phyloP scores from a whole-genome alignment of 2,888 invertebrate species.

The Belgica antarctica region DNA sequence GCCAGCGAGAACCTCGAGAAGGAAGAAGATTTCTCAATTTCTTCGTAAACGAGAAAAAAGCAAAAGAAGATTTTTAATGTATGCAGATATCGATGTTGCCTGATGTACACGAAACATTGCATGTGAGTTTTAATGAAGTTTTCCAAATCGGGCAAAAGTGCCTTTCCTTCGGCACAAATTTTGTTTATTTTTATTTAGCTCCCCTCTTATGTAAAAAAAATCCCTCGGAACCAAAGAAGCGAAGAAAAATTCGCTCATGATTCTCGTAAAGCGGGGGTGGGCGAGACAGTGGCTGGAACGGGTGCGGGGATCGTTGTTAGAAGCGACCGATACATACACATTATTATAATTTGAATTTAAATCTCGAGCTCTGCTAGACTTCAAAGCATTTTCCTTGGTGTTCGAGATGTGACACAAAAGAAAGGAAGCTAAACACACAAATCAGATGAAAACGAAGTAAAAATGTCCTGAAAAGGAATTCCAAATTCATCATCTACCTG shows the following conservation, averaged over 20 bases:
- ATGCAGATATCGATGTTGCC: conserved; percentile 33
- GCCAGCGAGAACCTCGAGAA: conserved; percentile 8
- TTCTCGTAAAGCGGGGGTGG: not conserved
- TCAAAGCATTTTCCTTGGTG: not conserved
- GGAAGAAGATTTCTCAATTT: conserved; percentile 14
- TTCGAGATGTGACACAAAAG: conserved; percentile 7
- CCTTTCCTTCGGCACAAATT: not conserved
- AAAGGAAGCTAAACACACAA: not conserved
- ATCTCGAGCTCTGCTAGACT: not conserved
- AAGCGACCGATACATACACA: conserved; percentile 23
- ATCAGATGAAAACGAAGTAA: not conserved
- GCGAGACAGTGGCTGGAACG: not conserved
- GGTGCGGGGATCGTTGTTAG: not conserved
- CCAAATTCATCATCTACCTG: conserved; percentile 22
- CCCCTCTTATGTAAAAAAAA: conserved; percentile 31
- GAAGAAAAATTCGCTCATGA: conserved; percentile 14
- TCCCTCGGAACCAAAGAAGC: not conserved
- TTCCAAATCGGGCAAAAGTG: not conserved
- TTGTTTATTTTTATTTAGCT: conserved; percentile 31
- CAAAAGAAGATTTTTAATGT: conserved; percentile 36
- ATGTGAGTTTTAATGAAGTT: not conserved
- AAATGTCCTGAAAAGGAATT: not conserved
- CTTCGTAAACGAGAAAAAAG: conserved; percentile 28
- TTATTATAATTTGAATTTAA: conserved; percentile 40
- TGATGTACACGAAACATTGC: not conserved